A percentile compares a stretch with the other conserved stretches of the same genome.
These are phyloP conservation scores for Drosophila saltans DNA, from an alignment of 1,140 invertebrate species.

Conservation along the genomic window DNA sequence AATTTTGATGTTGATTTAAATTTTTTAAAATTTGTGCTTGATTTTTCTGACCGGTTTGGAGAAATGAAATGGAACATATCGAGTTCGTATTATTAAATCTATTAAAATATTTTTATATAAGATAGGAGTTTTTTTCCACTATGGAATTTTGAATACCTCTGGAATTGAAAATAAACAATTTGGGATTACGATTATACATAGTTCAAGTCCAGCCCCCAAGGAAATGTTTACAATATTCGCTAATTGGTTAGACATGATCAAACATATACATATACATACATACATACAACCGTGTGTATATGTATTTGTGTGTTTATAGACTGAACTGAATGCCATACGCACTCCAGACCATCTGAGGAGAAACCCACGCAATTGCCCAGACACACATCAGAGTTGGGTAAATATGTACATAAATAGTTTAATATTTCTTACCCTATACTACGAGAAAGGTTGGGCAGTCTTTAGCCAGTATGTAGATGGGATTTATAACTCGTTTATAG, in stretches of 20 bases:
- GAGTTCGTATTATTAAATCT: no score
- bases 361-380: background rate
- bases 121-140: no score
- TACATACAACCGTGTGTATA: no score
- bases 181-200: background rate
- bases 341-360: background rate
- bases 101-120: no score
- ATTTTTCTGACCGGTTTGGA: no score
- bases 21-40: no score
- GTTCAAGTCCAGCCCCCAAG: constrained; percentile 9
- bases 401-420: background rate
- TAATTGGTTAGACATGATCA: constrained; percentile 2
- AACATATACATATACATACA: background rate
- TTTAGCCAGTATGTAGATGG: background rate
- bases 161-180: background rate
- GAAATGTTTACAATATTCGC: constrained; percentile 3
- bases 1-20: no score
- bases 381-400: background rate
- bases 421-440: background rate
- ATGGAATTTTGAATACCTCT: background rate
- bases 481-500: no score
- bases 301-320: background rate
- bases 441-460: background rate
- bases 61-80: no score
- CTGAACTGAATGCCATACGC: background rate